Base-by-base conservation (phyloP, 2,113 vertebrate genomes). In the Suricata suricatta region DNA sequence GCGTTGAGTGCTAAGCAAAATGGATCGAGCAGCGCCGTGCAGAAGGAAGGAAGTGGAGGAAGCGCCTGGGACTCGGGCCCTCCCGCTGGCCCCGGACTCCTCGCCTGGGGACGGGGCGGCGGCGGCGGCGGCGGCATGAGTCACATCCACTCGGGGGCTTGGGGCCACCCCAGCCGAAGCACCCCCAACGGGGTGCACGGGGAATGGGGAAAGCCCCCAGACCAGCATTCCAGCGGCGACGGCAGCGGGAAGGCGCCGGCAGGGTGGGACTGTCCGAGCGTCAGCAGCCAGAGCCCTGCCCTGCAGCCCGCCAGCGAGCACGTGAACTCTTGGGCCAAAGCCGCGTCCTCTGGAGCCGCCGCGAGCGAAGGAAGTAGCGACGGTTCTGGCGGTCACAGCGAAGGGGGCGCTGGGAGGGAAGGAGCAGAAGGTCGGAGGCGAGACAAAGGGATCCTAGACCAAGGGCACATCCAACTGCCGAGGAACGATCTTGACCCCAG, bases 401-500 rank as follows among this genome's bases (percentile, higher is more conserved):
- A 99, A 98, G 99, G 99, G 86, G 98, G 80, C 96, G 47, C 83
- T 11, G 93, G 97, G 98, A 98, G 99, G 99, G 99, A 98, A 95
- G 99, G 98, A 95, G 98, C 95, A 97, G 99, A 98, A 95, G 98
- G 98, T 98, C 99, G 99, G 57, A 98, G 98, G 97, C 98, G 98
- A 91, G 99, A 99, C 23, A 99, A 99, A 90, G 98, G 98, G 91
- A 95, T 95, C 80, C 77, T 98, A 97, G 99, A 99, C 98, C 99
- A 98, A 98, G 99, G 99, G 96, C 99, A 99, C 98, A 96, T 98
- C 92, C 99, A 98, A 88, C 97, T 99, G 98, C 99, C 99, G 95
- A 99, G 99, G 97, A 99, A 99, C 88, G 99, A 99, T 97, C 99
- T 99, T 93, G 99, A 99, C 98, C 99, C 99, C 47, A 99, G 99